Evolutionary conservation across 2,113 vertebrate genomes (phyloP).

Genomic region (Vidua chalybeata): DNA sequence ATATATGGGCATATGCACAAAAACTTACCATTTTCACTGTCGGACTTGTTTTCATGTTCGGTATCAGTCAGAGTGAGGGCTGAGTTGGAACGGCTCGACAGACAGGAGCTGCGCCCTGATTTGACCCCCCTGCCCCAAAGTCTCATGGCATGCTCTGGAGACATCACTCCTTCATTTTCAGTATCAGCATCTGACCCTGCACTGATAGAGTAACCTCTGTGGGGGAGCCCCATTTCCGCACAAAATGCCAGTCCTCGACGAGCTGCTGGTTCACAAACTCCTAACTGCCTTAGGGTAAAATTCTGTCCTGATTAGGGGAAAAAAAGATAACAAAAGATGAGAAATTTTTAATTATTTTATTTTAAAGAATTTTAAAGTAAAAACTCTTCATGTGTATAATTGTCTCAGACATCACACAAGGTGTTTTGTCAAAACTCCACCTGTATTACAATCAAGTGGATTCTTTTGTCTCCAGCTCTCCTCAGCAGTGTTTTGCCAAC

Average conservation of each 20-base stretch:
- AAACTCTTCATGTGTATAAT: not conserved
- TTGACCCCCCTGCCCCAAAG: slow-evolving; percentile 94
- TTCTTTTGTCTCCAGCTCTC: slow-evolving; percentile 9
- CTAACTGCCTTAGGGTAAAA: slow-evolving; percentile 97
- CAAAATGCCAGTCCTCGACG: slow-evolving; percentile 94
- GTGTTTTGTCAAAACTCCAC: not conserved
- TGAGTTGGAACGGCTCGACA: slow-evolving; percentile 97
- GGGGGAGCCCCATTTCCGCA: slow-evolving; percentile 94
- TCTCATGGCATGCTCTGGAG: slow-evolving; percentile 93
- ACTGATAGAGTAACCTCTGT: slow-evolving; percentile 91
- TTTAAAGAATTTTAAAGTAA: slow-evolving; percentile 42
- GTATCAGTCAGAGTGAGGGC: slow-evolving; percentile 97
- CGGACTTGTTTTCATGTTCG: slow-evolving; percentile 97
- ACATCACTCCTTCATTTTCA: slow-evolving; percentile 91
- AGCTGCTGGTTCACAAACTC: slow-evolving; percentile 91
- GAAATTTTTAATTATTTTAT: slow-evolving; percentile 4
- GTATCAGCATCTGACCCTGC: slow-evolving; percentile 88
- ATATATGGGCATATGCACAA: not conserved
- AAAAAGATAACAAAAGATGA: slow-evolving; percentile 76
- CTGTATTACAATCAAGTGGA: slow-evolving; percentile 11
- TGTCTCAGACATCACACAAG: not conserved
- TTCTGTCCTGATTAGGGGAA: slow-evolving; percentile 90
- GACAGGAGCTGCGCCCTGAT: slow-evolving; percentile 90
- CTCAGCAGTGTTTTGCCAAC: slow-evolving; percentile 28
- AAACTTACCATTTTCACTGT: slow-evolving; percentile 95